A percentile compares a stretch with the other conserved stretches of the same genome.
These are phyloP conservation scores for Podargus strigoides DNA, from an alignment of 2,797 vertebrate species.

Conservation along the genomic window DNA sequence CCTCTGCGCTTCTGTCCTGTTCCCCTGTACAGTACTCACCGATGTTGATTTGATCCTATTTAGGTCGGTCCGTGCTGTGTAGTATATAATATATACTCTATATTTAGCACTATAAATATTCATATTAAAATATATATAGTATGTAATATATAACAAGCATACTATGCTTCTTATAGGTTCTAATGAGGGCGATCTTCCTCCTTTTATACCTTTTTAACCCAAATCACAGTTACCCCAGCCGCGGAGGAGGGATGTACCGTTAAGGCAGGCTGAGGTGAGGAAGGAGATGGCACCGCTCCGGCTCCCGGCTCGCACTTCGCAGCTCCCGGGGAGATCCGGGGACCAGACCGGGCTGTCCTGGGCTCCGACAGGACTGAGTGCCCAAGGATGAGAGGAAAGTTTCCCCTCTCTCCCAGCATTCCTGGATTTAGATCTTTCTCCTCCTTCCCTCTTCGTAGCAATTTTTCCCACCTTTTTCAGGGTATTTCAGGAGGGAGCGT, in stretches of 20 bases:
- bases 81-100: accelerated
- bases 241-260: not conserved
- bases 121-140: not conserved
- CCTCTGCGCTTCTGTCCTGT: accelerated
- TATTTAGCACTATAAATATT: not conserved
- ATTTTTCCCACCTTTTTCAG: not conserved
- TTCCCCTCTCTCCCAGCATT: not conserved
- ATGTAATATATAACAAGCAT: not conserved
- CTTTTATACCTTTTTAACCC: not conserved
- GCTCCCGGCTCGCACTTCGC: not conserved
- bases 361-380: not conserved
- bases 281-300: not conserved
- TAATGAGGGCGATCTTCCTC: not conserved
- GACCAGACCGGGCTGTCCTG: not conserved
- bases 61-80: not conserved
- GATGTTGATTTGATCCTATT: accelerated
- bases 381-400: not conserved
- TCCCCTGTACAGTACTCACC: not conserved
- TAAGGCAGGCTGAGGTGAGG: not conserved
- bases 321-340: not conserved
- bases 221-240: not conserved
- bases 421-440: not conserved
- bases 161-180: accelerated
- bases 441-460: not conserved
- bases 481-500: not conserved